phyloP scores from a whole-genome alignment of 2,797 vertebrate species.

The Phalanger gymnotis region DNA sequence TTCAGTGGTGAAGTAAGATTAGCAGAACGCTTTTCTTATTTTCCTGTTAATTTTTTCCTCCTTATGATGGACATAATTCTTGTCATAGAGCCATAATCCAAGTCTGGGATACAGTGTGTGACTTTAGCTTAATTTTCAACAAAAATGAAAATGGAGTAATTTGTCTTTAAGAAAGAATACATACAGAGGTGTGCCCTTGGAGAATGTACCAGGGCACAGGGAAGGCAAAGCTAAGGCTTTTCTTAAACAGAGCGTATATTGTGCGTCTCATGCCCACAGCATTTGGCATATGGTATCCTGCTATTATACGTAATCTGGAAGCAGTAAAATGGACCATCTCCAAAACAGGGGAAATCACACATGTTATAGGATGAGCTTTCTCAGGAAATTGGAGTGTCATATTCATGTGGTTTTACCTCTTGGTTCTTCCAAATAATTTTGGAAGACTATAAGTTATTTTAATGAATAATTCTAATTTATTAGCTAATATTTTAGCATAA shows the following conservation, averaged over 20 bases:
- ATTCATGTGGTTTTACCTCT: constrained; percentile 35
- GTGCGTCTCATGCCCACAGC: not conserved
- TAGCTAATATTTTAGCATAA: constrained; percentile 35
- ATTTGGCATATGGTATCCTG: constrained; percentile 34
- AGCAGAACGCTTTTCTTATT: not conserved
- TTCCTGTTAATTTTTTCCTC: not conserved
- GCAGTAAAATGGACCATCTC: constrained; percentile 40
- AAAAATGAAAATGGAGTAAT: constrained; percentile 34
- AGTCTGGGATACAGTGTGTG: not conserved
- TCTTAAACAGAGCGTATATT: constrained; percentile 8
- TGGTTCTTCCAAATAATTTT: constrained; percentile 60
- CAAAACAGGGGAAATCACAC: constrained; percentile 36
- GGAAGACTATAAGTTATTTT: constrained; percentile 53
- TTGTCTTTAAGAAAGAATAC: constrained; percentile 49
- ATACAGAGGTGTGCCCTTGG: not conserved
- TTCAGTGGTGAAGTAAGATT: not conserved
- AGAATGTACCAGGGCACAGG: not conserved
- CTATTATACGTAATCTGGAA: constrained; percentile 43
- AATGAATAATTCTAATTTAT: constrained; percentile 21
- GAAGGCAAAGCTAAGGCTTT: constrained; percentile 29
- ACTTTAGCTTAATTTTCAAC: constrained; percentile 16
- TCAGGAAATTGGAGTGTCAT: constrained; percentile 13
- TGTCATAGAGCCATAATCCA: not conserved
- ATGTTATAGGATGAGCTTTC: not conserved
- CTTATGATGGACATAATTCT: not conserved